These are phyloP conservation scores for Aspidapion aeneum DNA, from an alignment of 2,888 invertebrate species.

Conservation along the genomic window DNA sequence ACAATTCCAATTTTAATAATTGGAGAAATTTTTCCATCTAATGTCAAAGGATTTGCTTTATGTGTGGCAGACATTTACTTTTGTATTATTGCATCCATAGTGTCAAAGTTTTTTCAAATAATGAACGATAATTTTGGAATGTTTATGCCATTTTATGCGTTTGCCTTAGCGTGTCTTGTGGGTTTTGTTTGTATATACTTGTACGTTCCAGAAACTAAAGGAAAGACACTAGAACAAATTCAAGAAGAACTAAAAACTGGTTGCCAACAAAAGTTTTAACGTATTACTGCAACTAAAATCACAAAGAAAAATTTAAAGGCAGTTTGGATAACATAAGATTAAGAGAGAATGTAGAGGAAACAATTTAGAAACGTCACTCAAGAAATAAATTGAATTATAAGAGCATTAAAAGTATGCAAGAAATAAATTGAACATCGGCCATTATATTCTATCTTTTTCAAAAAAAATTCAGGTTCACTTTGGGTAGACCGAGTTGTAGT, in stretches of 20 bases:
- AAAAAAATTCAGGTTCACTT: too few species aligned
- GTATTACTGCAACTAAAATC: too few species aligned
- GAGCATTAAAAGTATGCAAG: too few species aligned
- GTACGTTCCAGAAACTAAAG: slow-evolving; percentile 27
- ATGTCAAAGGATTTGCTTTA: slow-evolving; percentile 55
- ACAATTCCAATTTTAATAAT: slow-evolving; percentile 52
- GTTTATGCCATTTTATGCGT: slow-evolving; percentile 22
- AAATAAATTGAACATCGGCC: slow-evolving; percentile 61
- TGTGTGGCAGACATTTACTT: slow-evolving; percentile 40
- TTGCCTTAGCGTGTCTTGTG: slow-evolving; percentile 15
- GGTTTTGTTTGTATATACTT: slow-evolving; percentile 19
- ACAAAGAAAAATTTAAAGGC: too few species aligned
- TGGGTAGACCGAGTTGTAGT: too few species aligned
- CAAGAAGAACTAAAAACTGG: too few species aligned
- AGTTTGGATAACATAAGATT: too few species aligned
- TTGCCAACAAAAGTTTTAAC: too few species aligned
- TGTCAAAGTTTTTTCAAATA: slow-evolving; percentile 50
- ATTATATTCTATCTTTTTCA: slow-evolving; percentile 59
- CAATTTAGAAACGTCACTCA: too few species aligned
- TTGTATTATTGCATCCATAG: slow-evolving; percentile 43
- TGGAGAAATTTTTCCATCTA: slow-evolving; percentile 54
- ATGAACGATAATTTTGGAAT: slow-evolving; percentile 36
- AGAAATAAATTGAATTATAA: too few species aligned
- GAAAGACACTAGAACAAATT: slow-evolving; percentile 25
- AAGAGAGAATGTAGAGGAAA: too few species aligned